Percentiles rank a stretch among this genome's conserved stretches.
These are phyloP conservation scores for Pseudolaguvia tuberculata DNA, from an alignment of 2,113 vertebrate genomes.

Conservation along the genomic window DNA sequence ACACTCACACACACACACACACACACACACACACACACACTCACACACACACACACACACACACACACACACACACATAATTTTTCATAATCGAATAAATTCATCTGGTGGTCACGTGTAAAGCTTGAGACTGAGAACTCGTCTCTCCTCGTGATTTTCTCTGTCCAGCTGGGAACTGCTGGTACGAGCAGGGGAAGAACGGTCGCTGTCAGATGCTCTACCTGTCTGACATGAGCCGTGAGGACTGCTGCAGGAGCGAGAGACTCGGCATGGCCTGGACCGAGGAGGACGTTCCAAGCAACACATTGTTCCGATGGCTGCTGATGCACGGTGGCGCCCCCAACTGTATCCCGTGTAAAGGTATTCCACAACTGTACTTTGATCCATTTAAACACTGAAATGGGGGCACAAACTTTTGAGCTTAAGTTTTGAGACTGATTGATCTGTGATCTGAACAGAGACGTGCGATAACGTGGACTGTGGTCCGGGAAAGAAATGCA, in stretches of 20 bases:
- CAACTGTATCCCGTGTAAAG: slow-evolving; percentile 85
- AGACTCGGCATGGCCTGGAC: slow-evolving; percentile 82
- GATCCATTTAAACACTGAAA: too few species aligned
- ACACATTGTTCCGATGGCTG: slow-evolving; percentile 85
- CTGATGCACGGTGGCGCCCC: slow-evolving; percentile 84
- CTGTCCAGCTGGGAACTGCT: slow-evolving; percentile 83
- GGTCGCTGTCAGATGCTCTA: slow-evolving; percentile 85
- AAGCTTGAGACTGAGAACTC: slow-evolving; percentile 5
- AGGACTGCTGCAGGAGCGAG: slow-evolving; percentile 81
- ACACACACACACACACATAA: too few species aligned
- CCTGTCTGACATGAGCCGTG: slow-evolving; percentile 79
- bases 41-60: too few species aligned
- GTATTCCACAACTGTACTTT: too few species aligned
- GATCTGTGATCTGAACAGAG: slow-evolving; percentile 60
- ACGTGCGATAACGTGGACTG: slow-evolving; percentile 87
- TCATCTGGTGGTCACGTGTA: neutral
- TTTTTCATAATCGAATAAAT: neutral
- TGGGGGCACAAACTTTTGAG: neutral
- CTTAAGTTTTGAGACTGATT: neutral
- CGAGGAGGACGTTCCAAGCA: slow-evolving; percentile 81
- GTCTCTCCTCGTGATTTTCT: slow-evolving; percentile 24
- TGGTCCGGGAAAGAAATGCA: slow-evolving; percentile 81
- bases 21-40: too few species aligned
- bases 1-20: too few species aligned
- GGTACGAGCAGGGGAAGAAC: slow-evolving; percentile 83